Conservation (phyloP, 2,797 vertebrate genomes). For the Nasua narica region DNA sequence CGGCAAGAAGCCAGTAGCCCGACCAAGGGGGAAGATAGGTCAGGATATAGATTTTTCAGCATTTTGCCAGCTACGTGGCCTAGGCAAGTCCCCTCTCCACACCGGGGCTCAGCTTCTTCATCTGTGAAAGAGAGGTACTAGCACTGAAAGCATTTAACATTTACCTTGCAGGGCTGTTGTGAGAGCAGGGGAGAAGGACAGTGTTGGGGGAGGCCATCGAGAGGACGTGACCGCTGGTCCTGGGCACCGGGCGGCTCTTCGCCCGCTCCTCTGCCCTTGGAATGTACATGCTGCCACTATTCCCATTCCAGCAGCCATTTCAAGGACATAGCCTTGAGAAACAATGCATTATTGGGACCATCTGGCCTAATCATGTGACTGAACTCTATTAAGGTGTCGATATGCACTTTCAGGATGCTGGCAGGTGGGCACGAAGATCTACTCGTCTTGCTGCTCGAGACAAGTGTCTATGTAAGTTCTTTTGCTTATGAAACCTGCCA, state of each 20-base stretch:
- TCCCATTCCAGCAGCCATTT: background rate
- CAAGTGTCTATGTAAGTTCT: background rate
- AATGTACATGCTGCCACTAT: background rate
- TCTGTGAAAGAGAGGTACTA: background rate
- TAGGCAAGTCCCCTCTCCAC: background rate
- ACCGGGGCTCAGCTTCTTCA: background rate
- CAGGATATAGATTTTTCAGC: background rate
- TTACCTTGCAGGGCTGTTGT: background rate
- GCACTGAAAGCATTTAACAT: no score
- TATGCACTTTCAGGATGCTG: background rate
- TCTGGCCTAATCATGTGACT: no score
- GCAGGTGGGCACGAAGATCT: background rate
- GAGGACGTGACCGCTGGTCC: background rate
- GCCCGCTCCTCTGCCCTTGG: background rate
- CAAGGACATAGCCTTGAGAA: background rate
- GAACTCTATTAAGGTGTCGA: background rate
- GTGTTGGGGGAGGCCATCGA: background rate
- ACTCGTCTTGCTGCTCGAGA: background rate
- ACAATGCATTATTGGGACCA: background rate
- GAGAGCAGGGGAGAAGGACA: background rate
- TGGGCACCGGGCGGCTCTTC: background rate
- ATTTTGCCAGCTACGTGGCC: background rate
- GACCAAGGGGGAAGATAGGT: background rate
- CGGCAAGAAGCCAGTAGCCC: background rate
- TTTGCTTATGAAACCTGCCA: background rate